These are phyloP conservation scores for Monoplex corrugatus DNA, from an alignment of 2,888 invertebrate species.

Conservation along the genomic window DNA sequence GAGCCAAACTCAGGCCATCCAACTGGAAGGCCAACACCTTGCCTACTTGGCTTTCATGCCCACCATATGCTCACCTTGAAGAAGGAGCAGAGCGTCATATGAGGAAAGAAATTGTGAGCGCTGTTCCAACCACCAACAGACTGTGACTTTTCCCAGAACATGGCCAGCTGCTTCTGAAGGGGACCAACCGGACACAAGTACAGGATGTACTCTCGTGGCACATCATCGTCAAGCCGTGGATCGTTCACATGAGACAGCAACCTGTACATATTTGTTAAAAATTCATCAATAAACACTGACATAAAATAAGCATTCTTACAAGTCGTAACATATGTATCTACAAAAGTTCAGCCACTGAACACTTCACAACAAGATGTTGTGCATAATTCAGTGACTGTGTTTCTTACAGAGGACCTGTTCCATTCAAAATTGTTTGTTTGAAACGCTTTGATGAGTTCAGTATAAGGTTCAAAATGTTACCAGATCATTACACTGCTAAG, in stretches of 20 bases:
- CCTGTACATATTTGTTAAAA: constrained; percentile 81
- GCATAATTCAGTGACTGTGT: no score
- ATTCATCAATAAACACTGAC: no score
- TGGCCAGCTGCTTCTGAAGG: constrained; percentile 87
- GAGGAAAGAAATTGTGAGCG: constrained; percentile 94
- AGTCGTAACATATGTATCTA: no score
- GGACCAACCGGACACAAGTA: constrained; percentile 92
- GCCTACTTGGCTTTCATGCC: neutral
- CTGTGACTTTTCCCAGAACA: constrained; percentile 88
- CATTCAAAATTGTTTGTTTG: no score
- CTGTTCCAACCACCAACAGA: constrained; percentile 92
- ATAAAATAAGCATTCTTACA: no score
- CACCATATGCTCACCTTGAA: constrained; percentile 83
- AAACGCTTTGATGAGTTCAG: no score
- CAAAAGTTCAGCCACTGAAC: no score
- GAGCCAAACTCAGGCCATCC: neutral
- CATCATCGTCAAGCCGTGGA: constrained; percentile 88
- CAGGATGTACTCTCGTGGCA: constrained; percentile 91
- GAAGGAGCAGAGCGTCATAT: constrained; percentile 93
- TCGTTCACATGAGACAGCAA: constrained; percentile 94
- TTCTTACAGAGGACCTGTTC: no score
- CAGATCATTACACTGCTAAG: no score
- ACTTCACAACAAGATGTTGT: no score
- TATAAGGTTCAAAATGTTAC: no score
- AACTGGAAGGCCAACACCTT: neutral